Evolutionary conservation across 2,797 vertebrate genomes (phyloP), one percentile per base, ranked within the genome.

Genomic region (Menidia menidia): DNA sequence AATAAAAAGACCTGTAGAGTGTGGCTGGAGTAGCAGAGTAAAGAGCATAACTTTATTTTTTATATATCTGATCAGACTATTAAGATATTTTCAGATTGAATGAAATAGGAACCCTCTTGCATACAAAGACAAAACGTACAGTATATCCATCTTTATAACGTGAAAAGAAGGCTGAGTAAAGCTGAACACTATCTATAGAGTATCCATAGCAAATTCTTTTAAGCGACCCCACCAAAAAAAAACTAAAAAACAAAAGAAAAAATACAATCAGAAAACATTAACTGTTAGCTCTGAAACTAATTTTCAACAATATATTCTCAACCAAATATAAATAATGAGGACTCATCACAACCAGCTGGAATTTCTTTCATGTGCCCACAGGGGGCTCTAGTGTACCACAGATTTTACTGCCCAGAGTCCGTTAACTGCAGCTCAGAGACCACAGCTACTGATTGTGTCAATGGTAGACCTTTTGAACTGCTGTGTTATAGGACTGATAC

Each of bases 371-470:
- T 35, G 45, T 61, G 88, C 96, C 97, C 92, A 98, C 90, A 97
- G 97, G 95, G 95, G 97, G 95, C 97, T 95, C 96, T 95, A 94
- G 95, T 96, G 95, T 94, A 96, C 94, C 94, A 94, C 91, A 94
- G 82, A 98, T 96, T 90, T 89, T 78, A 57, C 81, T 45, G 58
- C 64, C 70, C 57, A 7, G 41, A 52, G 73, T 77, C 41, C 63
- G 72, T 51, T 63, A 77, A 80, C 43, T 65, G 76, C 81, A 77
- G 77, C 75, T 86, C 59, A 81, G 75, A 86, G 76, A 84, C 78
- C 71, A 56, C 47, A 73, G 68, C 39, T 55, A 54, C 86, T 85
- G 78, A 86, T 85, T 77, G 87, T 87, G 73, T 81, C 71, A 72
- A 89, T 83, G 75, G 77, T 72, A 84, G 89, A 92, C 89, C 82